Percentiles rank a stretch among this genome's conserved stretches.
Evolutionary conservation across 2,888 invertebrate species (phyloP).

Genomic region (Merodon equestris): DNA sequence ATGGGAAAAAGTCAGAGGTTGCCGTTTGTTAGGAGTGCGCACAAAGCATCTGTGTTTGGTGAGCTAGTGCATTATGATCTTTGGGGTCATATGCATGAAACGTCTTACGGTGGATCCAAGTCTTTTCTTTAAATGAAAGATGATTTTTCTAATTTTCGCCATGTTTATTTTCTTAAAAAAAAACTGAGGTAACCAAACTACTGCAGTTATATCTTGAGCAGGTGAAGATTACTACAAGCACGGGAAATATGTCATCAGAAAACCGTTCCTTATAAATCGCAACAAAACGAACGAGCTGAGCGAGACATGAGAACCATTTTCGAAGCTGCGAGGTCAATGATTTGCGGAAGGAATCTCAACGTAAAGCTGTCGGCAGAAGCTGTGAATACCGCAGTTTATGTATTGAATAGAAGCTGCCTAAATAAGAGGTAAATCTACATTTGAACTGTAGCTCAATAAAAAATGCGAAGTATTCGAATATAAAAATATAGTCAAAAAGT

Average conservation of each 20-base stretch:
- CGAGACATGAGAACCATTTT: slow-evolving; percentile 28
- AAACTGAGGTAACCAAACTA: neutral
- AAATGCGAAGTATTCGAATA: too few species aligned
- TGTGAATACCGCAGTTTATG: neutral
- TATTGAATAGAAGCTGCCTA: neutral
- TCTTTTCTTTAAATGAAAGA: slow-evolving; percentile 57
- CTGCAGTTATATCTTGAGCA: neutral
- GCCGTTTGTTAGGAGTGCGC: too few species aligned
- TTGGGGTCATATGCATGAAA: slow-evolving; percentile 42
- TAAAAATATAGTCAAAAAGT: slow-evolving; percentile 6
- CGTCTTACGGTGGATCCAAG: slow-evolving; percentile 42
- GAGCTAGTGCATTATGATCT: slow-evolving; percentile 48
- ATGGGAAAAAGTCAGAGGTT: slow-evolving; percentile 33
- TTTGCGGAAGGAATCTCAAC: neutral
- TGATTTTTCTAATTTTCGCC: too few species aligned
- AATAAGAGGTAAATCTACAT: neutral
- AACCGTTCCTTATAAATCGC: slow-evolving; percentile 28
- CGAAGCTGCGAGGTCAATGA: slow-evolving; percentile 31
- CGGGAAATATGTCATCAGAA: too few species aligned
- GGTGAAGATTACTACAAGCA: too few species aligned
- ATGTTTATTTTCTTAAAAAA: neutral
- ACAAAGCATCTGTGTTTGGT: neutral
- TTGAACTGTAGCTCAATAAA: slow-evolving; percentile 3
- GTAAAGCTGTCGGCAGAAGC: too few species aligned
- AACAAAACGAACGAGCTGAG: slow-evolving; percentile 35